Base-by-base conservation (phyloP, 1,140 invertebrate genomes). In the Alviniconcha marisindica region DNA sequence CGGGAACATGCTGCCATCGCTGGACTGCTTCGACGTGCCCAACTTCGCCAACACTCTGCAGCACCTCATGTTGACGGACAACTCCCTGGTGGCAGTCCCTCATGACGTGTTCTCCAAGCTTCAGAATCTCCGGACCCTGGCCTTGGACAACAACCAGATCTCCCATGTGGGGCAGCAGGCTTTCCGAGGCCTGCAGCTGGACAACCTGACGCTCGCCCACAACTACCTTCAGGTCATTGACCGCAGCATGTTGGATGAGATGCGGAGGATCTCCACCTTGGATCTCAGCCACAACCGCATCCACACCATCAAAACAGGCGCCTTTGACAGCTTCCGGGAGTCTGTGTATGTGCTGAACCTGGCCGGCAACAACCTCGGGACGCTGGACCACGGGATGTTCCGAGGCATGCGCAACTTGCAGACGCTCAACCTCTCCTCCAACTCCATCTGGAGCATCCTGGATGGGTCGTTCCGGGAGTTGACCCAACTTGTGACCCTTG, bases 341-440 rank as follows among this genome's bases (percentile, higher is more conserved):
- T 85, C 76, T 15, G 80, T 88, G 31, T 84, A 84, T 73, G 63
- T 78, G 14, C 36, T 88, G 33, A 78, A 87, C 48, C n/a, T 88
- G 10, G 21, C 60, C 0, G 76, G 60, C 33, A 88, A 88, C 56
- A 71, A 79, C 31, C 71, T 88, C 60, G 82, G 38, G 5, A 63
- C 56, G 60, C 28, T 88, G 10, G 81, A 91, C 77, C 81, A 82
- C 24, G 91, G 91, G 48, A 90, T 90, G 86, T 88, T 93, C 51
- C 90, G 92, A 36, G 92, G 91, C 56, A 92, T 93, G 89, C 80
- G 60, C 12, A 90, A 89, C 73, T 81, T 93, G 48, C 89, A 87
- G 80, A 74, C 82, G n/a, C 80, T 93, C 40, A 87, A 87, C 44
- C 81, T 93, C 21, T 85, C 86, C 18, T 83, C 88, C 40, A 93